phyloP scores from a whole-genome alignment of 2,113 vertebrate species.

The Clarias batrachus region DNA sequence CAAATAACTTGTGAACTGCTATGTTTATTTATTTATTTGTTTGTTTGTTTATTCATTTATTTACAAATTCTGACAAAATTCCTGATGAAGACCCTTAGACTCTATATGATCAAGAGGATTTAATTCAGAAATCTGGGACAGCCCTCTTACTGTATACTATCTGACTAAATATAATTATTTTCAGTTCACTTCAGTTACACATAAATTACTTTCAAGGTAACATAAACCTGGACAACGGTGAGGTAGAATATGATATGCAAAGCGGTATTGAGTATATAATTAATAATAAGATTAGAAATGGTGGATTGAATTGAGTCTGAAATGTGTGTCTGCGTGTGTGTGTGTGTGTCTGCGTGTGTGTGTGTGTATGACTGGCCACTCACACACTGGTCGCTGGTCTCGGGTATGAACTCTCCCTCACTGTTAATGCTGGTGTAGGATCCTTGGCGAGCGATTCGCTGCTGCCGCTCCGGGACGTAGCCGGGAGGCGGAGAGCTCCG shows the following conservation, averaged over 20 bases:
- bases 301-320: not conserved
- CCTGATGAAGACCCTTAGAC: too few relatives aligned
- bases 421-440: slow-evolving; percentile 98
- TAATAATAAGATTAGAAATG: not conserved
- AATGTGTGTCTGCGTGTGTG: not conserved
- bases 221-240: not conserved
- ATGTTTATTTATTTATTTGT: too few relatives aligned
- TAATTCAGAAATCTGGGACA: too few relatives aligned
- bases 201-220: not conserved
- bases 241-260: not conserved
- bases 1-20: too few relatives aligned
- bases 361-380: slow-evolving; percentile 67
- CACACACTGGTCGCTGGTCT: slow-evolving; percentile 91
- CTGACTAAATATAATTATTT: not conserved
- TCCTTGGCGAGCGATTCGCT: slow-evolving; percentile 91
- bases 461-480: slow-evolving; percentile 91
- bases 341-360: not conserved
- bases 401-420: slow-evolving; percentile 95
- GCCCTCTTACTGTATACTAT: too few relatives aligned
- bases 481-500: slow-evolving; percentile 93
- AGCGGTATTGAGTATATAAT: not conserved
- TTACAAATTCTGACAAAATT: too few relatives aligned
- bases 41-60: too few relatives aligned
- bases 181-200: not conserved
- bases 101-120: too few relatives aligned